These are phyloP conservation scores for Hippotragus niger DNA, from an alignment of 2,113 vertebrate species.

Conservation along the genomic window DNA sequence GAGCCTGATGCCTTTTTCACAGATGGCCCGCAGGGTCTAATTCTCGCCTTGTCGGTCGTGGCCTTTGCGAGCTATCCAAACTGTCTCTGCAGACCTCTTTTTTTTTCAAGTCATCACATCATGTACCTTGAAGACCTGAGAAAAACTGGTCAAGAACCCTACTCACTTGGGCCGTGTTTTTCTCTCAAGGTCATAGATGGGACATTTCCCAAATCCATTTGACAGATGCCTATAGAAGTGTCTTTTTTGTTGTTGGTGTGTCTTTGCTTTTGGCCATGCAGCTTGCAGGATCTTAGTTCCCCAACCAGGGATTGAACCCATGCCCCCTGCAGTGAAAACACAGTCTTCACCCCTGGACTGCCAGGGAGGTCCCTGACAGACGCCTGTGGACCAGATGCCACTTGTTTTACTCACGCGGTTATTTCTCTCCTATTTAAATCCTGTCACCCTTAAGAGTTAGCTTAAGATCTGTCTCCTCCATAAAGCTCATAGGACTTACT, in stretches of 20 bases:
- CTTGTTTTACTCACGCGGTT: background rate
- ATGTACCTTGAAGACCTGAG: background rate
- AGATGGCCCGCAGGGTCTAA: background rate
- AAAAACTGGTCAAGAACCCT: background rate
- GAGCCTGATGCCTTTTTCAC: background rate
- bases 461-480: background rate
- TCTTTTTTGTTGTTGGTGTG: background rate
- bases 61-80: background rate
- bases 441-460: background rate
- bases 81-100: background rate
- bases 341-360: background rate
- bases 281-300: background rate
- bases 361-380: background rate
- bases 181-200: background rate
- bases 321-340: background rate
- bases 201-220: background rate
- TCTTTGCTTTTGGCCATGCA: background rate
- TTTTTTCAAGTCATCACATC: background rate
- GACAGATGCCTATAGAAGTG: background rate
- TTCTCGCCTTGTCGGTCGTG: background rate
- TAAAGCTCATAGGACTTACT: background rate
- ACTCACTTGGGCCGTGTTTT: background rate
- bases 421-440: background rate
- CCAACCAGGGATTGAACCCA: background rate
- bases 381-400: background rate